phyloP scores from a whole-genome alignment of 2,888 invertebrate genomes.

The Petrolisthes cinctipes region DNA sequence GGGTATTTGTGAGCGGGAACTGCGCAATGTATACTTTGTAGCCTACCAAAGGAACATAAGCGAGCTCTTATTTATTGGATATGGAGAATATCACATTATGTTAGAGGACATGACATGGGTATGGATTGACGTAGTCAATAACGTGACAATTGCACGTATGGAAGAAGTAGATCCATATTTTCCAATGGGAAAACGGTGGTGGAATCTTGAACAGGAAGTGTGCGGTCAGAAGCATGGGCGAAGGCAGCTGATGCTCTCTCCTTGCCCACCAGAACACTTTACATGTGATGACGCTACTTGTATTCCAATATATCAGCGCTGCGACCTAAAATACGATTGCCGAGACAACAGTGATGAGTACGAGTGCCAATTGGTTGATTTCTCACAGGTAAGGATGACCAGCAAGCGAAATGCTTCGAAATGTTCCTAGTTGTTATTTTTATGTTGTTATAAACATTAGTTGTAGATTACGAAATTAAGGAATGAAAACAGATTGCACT shows the following conservation, averaged over 20 bases:
- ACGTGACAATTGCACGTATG: constrained; percentile 53
- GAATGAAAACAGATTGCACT: too few species aligned
- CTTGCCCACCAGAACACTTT: constrained; percentile 51
- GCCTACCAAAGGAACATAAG: constrained; percentile 56
- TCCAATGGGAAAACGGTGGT: constrained; percentile 61
- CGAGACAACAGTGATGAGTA: constrained; percentile 62
- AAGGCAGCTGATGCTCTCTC: constrained; percentile 52
- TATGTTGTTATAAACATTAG: too few species aligned
- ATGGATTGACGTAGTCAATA: constrained; percentile 53
- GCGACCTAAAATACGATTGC: constrained; percentile 65
- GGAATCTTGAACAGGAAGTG: constrained; percentile 43
- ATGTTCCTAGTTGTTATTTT: too few species aligned
- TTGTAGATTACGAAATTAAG: too few species aligned
- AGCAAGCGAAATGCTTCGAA: neutral
- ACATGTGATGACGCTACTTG: constrained; percentile 63
- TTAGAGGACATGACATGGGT: constrained; percentile 41
- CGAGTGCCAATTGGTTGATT: constrained; percentile 44
- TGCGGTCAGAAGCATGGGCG: constrained; percentile 55
- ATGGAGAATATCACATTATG: constrained; percentile 59
- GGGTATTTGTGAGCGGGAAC: constrained; percentile 61
- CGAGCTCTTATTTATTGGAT: constrained; percentile 54
- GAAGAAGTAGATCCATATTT: constrained; percentile 42
- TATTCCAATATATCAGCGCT: constrained; percentile 56
- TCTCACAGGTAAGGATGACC: constrained; percentile 36
- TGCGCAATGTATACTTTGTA: constrained; percentile 61